Evolutionary conservation across 2,113 vertebrate genomes (phyloP), one percentile per base, ranked within the genome.

Genomic region (Panthera tigris): DNA sequence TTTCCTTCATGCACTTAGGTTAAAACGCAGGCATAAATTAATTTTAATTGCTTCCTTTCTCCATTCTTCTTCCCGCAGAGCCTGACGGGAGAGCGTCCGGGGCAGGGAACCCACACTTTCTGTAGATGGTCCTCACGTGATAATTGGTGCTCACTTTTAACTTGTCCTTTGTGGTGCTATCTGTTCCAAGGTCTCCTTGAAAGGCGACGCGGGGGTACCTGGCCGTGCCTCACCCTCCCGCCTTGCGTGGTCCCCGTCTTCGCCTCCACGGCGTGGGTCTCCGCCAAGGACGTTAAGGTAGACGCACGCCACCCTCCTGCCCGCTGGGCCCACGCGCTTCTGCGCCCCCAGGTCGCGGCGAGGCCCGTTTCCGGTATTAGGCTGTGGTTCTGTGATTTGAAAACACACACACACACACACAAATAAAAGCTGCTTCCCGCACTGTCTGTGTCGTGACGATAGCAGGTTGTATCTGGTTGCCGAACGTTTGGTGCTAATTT

Each of bases 161-260:
- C 94, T 88, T 89, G 98, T 98, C 98, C 99, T 97, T 98, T 98
- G 99, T 99, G 99, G 99, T 99, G 99, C 99, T 99, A 99, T 98
- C 98, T 99, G 96, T 98, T 81, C 98, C 93, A 98, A 97, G 98
- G 82, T 85, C 88, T 96, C 98, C 98, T 98, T 97, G 94, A 86
- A 98, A 98, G 96, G 98, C 98, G 94, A 98, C 98, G 94, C 98
- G 97, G 98, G 96, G 97, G 98, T 91, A 9, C 98, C 98, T 97
- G 97, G 98, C 98, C 94, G 78, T 83, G 97, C 95, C 96, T 91
- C 90, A n/a, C 31, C 93, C 98, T 98, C 97, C 97, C 91, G 33
- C 89, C 83, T 87, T 88, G 88, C 82, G 95, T 73, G 50, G 78
- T 65, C 98, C 95, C 76, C 94, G 91, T 71, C 21, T 4, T 88